Conservation (phyloP, 2,113 vertebrate species). For the Pollimyrus isidori region DNA sequence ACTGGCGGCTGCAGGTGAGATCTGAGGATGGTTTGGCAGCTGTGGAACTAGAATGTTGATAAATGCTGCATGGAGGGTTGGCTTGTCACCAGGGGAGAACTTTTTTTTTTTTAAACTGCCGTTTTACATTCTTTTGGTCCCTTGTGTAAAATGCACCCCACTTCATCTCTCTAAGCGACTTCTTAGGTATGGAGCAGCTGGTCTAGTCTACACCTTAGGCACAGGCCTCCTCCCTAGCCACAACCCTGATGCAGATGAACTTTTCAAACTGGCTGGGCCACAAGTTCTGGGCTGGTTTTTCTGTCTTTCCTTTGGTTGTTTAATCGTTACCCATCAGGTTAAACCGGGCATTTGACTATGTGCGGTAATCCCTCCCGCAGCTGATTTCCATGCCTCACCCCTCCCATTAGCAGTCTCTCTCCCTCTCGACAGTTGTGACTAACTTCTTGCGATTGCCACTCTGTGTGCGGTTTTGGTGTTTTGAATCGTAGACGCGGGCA, state of each 20-base stretch:
- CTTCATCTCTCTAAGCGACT: not conserved
- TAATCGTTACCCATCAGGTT: not conserved
- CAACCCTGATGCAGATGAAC: not conserved
- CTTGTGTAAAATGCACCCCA: not conserved
- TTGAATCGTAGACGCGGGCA: not conserved
- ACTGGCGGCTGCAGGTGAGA: not conserved
- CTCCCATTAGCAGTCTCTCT: not conserved
- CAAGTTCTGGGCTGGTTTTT: not conserved
- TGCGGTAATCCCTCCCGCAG: not conserved
- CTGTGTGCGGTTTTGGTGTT: not conserved
- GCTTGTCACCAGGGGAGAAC: not conserved
- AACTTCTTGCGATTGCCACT: not conserved
- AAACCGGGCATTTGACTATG: not conserved
- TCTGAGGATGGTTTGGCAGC: not conserved
- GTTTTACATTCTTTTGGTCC: not conserved
- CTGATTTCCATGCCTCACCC: not conserved
- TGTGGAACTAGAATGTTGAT: not conserved
- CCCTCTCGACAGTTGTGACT: not conserved
- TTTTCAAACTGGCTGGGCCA: not conserved
- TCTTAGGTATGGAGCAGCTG: not conserved
- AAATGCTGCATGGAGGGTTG: not conserved
- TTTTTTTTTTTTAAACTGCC: not conserved
- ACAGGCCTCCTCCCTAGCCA: not conserved
- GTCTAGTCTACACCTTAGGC: not conserved
- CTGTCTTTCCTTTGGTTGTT: not conserved